Percentiles rank a stretch among this genome's conserved stretches.
phyloP scores from a whole-genome alignment of 2,797 vertebrate species.

The Megalops cyprinoides region DNA sequence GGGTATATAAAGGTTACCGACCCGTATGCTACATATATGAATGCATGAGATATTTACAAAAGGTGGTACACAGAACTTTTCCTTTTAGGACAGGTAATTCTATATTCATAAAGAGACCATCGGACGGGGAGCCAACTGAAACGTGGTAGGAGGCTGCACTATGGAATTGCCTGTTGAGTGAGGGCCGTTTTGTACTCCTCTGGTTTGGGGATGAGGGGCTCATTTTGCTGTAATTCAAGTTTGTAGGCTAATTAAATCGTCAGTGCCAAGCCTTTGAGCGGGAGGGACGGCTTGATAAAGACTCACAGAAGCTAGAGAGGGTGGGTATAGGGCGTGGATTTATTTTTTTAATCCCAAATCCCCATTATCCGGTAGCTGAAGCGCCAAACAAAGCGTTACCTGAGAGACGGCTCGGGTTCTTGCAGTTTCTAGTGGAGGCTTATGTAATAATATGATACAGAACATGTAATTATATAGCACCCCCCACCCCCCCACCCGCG shows the following conservation, averaged over 20 bases:
- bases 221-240: not conserved
- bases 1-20: no score
- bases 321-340: slow-evolving; percentile 4
- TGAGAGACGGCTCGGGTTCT: not conserved
- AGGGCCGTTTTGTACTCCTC: no score
- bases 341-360: slow-evolving; percentile 4
- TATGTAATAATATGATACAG: slow-evolving; percentile 8
- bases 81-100: no score
- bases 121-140: no score
- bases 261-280: not conserved
- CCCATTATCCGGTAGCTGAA: not conserved
- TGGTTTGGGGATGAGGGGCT: not conserved
- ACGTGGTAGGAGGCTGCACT: no score
- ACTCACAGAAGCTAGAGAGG: not conserved
- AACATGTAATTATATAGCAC: slow-evolving; percentile 26
- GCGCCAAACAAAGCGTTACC: slow-evolving; percentile 18
- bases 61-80: no score
- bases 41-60: no score
- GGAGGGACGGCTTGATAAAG: not conserved
- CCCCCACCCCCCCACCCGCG: slow-evolving; percentile 9
- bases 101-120: no score
- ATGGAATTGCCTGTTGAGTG: no score
- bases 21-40: no score
- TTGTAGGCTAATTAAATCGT: slow-evolving; percentile 17
- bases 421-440: not conserved